phyloP scores from a whole-genome alignment of 2,113 vertebrate species.

The Cryptomyrus ogoouensis region DNA sequence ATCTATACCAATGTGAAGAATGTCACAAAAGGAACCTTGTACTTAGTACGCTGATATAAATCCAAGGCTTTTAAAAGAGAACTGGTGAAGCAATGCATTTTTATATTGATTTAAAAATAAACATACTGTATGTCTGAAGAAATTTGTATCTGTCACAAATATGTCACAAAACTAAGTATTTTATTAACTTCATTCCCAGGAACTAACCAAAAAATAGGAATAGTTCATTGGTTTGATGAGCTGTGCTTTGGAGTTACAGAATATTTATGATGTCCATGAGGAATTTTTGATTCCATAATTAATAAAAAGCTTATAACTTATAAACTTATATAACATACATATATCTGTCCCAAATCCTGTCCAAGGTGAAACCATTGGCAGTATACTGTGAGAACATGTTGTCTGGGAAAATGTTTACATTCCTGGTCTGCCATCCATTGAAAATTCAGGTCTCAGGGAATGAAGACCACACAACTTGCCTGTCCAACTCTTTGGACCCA shows the following conservation, averaged over 20 bases:
- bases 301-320: background rate
- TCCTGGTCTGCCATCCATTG: background rate
- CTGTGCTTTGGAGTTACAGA: background rate
- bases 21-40: background rate
- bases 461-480: background rate
- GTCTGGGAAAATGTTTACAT: background rate
- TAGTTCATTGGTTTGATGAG: background rate
- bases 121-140: background rate
- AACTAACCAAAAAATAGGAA: background rate
- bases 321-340: background rate
- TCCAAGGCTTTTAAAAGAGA: background rate
- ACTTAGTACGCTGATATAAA: slow-evolving; percentile 3
- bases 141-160: background rate
- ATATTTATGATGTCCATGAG: background rate
- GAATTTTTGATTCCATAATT: background rate
- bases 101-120: background rate
- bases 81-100: background rate
- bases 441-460: background rate
- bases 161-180: background rate
- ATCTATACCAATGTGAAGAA: background rate
- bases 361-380: background rate
- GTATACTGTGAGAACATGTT: background rate
- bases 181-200: background rate
- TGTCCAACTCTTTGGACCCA: background rate
- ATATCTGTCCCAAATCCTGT: background rate